Base-by-base conservation (phyloP, 2,113 vertebrate genomes). In the Chamaea fasciata region DNA sequence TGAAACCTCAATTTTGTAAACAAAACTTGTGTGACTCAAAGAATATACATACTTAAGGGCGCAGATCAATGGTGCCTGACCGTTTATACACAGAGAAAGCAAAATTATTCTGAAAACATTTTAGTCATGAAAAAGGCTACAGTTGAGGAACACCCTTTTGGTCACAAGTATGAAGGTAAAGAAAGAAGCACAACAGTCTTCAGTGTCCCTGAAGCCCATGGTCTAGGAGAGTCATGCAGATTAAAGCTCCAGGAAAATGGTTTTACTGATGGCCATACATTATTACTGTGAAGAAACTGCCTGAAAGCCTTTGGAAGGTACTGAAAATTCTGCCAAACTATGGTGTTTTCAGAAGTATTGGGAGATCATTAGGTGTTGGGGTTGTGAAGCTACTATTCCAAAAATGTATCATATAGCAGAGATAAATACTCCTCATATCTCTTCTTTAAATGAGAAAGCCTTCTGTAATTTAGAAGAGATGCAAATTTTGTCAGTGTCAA, bases 41-140 rank as follows among this genome's bases (percentile, higher is more conserved):
- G n/a, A 75, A 93, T 8, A 23, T 19, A 55, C 0, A 1, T 35
- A 30, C 26, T 75, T 87, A 19, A 52, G 0, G 3, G 16, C 1
- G 5, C 15, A 7, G 20, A 33, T 33, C 33, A 63, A 24, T 5
- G 3, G 3, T 50, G 24, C 4, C 46, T 84, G 33, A 81, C 57
- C 4, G 28, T 24, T 81, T n/a, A 69, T 15, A 15, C 13, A 42
- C 11, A 70, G 15, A 71, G 23, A 53, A 85, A 68, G 49, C 6
- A 73, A 69, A 85, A 81, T 31, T 57, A 64, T 39, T 69, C 55
- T 26, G 1, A n/a, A 69, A 46, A 49, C 0, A 3, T 59, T 68
- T 53, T 64, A 21, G 15, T 49, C 28, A 69, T 39, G 62, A 74
- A 10, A 84, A 83, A 68, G 11, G 5, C 6, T 69, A 19, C 42